phyloP scores from a whole-genome alignment of 2,888 invertebrate species.

The Spodoptera exigua region DNA sequence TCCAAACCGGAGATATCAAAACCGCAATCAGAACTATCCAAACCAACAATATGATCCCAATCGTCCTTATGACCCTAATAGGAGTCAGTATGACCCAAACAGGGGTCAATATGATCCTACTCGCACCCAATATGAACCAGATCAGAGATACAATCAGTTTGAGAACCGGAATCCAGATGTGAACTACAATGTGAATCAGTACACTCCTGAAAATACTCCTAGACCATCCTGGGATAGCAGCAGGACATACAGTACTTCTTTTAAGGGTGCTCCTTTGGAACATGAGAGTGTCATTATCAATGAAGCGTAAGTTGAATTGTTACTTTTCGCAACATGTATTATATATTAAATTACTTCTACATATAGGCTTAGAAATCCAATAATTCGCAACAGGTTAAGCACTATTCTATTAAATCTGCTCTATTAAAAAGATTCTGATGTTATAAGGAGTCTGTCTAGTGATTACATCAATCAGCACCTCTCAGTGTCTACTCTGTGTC shows the following conservation, averaged over 20 bases:
- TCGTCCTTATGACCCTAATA: constrained; percentile 45
- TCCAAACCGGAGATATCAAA: constrained; percentile 70
- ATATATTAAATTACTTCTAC: not conserved
- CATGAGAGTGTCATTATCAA: constrained; percentile 87
- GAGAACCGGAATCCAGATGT: constrained; percentile 64
- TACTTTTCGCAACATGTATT: not conserved
- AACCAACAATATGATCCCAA: constrained; percentile 59
- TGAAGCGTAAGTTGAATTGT: constrained; percentile 85
- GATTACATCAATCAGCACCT: too few species aligned
- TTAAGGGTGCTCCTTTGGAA: constrained; percentile 74
- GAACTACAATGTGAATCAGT: constrained; percentile 67
- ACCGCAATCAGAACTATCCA: constrained; percentile 66
- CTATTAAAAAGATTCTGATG: too few species aligned
- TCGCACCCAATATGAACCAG: constrained; percentile 38
- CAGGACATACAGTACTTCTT: constrained; percentile 70
- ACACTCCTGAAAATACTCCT: constrained; percentile 70
- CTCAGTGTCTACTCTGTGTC: too few species aligned
- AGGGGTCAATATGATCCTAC: constrained; percentile 55
- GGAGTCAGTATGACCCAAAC: constrained; percentile 67
- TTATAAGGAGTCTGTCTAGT: too few species aligned
- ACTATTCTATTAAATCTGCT: too few species aligned
- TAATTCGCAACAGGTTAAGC: too few species aligned
- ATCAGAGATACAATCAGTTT: constrained; percentile 65
- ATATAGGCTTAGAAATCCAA: too few species aligned
- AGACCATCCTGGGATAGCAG: constrained; percentile 76